Evolutionary conservation across 2,888 invertebrate genomes (phyloP).

Genomic region (Lasioglossum morio): DNA sequence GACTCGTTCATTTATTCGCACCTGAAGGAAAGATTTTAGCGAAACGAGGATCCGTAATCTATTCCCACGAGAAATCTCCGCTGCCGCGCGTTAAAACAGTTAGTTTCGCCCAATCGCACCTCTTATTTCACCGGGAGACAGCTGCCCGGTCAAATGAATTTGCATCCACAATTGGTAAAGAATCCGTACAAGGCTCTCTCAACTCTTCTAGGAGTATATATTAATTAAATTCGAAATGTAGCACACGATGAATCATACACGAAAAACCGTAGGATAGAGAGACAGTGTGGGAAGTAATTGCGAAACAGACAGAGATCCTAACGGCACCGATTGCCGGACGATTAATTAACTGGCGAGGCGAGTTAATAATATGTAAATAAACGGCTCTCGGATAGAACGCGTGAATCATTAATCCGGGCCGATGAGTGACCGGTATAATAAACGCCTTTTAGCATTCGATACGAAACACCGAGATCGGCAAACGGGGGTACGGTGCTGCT

Average conservation of each 20-base stretch:
- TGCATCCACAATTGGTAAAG: background rate
- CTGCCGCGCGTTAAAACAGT: background rate
- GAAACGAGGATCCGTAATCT: background rate
- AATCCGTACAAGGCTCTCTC: background rate
- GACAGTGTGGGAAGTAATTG: conserved; percentile 28
- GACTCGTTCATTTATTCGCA: too few relatives aligned
- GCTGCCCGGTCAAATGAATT: background rate
- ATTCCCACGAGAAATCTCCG: background rate
- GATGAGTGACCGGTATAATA: conserved; percentile 16
- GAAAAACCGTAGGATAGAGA: background rate
- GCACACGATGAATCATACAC: background rate
- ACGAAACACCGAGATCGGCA: conserved; percentile 48
- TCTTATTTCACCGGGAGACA: background rate
- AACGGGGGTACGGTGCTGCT: conserved; percentile 11
- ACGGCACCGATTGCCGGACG: conserved; percentile 45
- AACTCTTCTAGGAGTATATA: background rate
- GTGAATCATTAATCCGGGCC: conserved; percentile 53
- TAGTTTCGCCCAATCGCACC: background rate
- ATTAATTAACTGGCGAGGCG: conserved; percentile 52
- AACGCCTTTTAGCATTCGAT: conserved; percentile 18
- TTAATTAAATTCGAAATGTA: conserved; percentile 7
- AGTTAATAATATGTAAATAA: conserved; percentile 64
- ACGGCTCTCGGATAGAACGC: conserved; percentile 44
- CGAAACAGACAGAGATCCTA: conserved; percentile 35
- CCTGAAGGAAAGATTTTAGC: background rate